Evolutionary conservation across 2,113 vertebrate species (phyloP).

Genomic region (Labrus mixtus): DNA sequence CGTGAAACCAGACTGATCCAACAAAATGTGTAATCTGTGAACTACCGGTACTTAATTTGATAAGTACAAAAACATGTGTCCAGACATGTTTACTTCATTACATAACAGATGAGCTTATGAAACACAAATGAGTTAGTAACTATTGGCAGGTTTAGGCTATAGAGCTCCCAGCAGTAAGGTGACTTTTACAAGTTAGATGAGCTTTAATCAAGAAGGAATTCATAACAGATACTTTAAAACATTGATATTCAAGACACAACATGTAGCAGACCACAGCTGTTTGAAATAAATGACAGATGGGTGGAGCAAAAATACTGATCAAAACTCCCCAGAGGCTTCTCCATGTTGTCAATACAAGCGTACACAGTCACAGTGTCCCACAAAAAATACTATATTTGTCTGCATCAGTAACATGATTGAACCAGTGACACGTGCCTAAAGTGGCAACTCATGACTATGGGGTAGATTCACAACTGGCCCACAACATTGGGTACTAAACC

Average conservation of each 20-base stretch:
- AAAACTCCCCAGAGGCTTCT: conserved; percentile 25
- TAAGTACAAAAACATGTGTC: conserved; percentile 39
- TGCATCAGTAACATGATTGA: conserved; percentile 1
- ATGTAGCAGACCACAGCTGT: background rate
- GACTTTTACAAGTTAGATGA: background rate
- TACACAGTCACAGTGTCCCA: conserved; percentile 4
- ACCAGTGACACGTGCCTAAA: background rate
- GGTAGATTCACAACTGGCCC: conserved; percentile 21
- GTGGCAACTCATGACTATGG: conserved; percentile 4
- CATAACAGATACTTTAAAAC: background rate
- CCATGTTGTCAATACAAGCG: conserved; percentile 29
- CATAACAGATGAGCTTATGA: conserved; percentile 48
- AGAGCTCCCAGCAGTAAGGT: conserved; percentile 5
- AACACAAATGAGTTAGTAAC: conserved; percentile 29
- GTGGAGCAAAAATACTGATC: conserved; percentile 32
- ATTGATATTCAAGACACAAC: conserved; percentile 23
- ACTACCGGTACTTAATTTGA: conserved; percentile 39
- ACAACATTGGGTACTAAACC: background rate
- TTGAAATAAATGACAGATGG: background rate
- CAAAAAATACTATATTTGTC: background rate
- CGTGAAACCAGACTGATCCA: conserved; percentile 18
- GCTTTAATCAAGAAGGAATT: background rate
- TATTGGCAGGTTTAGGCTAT: conserved; percentile 1
- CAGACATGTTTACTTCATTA: conserved; percentile 40
- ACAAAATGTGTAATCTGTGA: conserved; percentile 30